phyloP scores from a whole-genome alignment of 2,113 vertebrate species.

The Podarcis muralis region DNA sequence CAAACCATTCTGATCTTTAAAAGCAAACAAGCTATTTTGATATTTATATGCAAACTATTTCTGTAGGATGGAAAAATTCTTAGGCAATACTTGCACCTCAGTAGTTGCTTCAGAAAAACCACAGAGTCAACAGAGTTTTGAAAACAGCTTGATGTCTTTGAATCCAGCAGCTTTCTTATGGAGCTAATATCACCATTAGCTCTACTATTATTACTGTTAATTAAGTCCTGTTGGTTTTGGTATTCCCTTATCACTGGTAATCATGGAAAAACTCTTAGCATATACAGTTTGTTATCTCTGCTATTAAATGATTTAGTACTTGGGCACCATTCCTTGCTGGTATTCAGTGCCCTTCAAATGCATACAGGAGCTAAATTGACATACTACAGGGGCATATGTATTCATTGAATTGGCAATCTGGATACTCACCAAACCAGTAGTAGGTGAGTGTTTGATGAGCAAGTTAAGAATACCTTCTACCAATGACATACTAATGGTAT shows the following conservation, averaged over 20 bases:
- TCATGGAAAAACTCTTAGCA: not conserved
- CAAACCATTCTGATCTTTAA: not conserved
- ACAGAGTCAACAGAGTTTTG: not conserved
- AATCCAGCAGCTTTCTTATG: not conserved
- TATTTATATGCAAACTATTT: not conserved
- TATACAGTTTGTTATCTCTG: not conserved
- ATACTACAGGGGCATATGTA: not conserved
- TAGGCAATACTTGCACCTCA: not conserved
- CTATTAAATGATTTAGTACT: not conserved
- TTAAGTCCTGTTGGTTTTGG: not conserved
- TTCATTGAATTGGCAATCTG: not conserved
- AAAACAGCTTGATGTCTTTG: not conserved
- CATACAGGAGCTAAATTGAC: not conserved
- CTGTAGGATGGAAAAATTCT: not conserved
- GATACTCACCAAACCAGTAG: not conserved
- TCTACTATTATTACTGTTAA: not conserved
- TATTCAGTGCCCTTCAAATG: not conserved
- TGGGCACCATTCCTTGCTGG: not conserved
- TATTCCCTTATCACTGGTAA: not conserved
- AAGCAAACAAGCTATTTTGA: not conserved
- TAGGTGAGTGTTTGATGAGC: not conserved
- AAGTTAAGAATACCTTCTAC: not conserved
- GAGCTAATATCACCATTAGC: not conserved
- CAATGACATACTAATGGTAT: not conserved
- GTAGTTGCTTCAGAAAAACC: not conserved